Conservation (phyloP, 2,113 vertebrate species). For the Heterotis niloticus region DNA sequence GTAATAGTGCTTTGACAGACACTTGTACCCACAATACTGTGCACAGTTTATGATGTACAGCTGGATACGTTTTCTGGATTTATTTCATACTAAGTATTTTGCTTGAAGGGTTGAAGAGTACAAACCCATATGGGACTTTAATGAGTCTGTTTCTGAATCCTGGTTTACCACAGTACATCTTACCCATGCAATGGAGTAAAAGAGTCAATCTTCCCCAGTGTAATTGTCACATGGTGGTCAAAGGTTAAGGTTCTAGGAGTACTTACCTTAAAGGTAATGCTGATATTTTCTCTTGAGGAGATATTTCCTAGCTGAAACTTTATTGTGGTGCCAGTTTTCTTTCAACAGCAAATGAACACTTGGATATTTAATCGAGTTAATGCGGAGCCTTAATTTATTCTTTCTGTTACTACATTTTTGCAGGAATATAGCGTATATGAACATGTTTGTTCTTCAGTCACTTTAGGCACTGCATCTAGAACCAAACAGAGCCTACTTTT, state of each 20-base stretch:
- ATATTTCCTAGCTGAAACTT: not conserved
- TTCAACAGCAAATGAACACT: not conserved
- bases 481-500: no score
- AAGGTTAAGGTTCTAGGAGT: not conserved
- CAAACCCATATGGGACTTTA: not conserved
- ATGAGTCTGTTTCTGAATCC: no score
- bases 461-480: no score
- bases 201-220: not conserved
- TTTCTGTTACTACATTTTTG: no score
- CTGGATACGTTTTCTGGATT: not conserved
- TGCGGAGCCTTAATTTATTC: not conserved
- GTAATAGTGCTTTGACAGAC: no score
- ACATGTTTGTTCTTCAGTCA: no score
- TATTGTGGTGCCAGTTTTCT: not conserved
- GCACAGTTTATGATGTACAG: no score
- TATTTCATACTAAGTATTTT: not conserved
- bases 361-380: not conserved
- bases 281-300: not conserved
- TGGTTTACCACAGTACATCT: not conserved
- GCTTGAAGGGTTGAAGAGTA: not conserved
- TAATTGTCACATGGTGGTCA: not conserved
- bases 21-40: no score
- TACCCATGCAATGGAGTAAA: constrained; percentile 1
- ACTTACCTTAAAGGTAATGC: no score
- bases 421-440: no score